These are phyloP conservation scores for Thalassaphorura encarpata DNA, from an alignment of 1,140 invertebrate species.

Conservation along the genomic window DNA sequence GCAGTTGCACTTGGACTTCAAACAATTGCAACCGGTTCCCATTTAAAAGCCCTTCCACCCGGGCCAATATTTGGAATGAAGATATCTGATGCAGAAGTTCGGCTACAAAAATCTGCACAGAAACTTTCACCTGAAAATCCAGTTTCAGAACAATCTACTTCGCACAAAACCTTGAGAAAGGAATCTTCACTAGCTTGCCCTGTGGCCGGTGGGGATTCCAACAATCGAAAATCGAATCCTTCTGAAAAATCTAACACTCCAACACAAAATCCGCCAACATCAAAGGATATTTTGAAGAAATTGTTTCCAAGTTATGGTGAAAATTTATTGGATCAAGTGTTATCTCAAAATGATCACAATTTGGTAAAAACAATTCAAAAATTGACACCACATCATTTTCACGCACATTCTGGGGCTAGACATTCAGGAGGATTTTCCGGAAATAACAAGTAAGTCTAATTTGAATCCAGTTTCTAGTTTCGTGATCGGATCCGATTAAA, in stretches of 20 bases:
- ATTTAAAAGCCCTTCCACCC: constrained; percentile 69
- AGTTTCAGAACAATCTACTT: not conserved
- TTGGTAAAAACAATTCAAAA: constrained; percentile 32
- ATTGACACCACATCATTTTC: constrained; percentile 15
- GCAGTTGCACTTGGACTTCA: constrained; percentile 85
- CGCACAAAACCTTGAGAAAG: not conserved
- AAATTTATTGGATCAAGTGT: constrained; percentile 23
- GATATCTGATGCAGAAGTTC: constrained; percentile 35
- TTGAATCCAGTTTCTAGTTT: not conserved
- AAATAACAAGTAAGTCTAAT: constrained; percentile 17
- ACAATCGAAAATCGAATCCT: not conserved
- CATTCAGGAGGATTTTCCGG: not conserved
- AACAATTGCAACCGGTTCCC: constrained; percentile 74
- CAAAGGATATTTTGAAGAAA: constrained; percentile 30
- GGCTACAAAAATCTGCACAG: not conserved
- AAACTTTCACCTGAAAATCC: not conserved
- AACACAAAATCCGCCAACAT: constrained; percentile 6
- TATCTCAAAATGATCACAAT: constrained; percentile 32
- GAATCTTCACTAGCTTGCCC: not conserved
- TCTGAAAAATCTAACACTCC: not conserved
- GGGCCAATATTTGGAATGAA: constrained; percentile 73
- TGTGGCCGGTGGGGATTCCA: not conserved
- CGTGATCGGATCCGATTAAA: not conserved
- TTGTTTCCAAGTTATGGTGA: constrained; percentile 31
- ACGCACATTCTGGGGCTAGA: not conserved